Percentiles rank a stretch among this genome's conserved stretches.
phyloP scores from a whole-genome alignment of 2,797 vertebrate genomes.

The Lutjanus campechanus region DNA sequence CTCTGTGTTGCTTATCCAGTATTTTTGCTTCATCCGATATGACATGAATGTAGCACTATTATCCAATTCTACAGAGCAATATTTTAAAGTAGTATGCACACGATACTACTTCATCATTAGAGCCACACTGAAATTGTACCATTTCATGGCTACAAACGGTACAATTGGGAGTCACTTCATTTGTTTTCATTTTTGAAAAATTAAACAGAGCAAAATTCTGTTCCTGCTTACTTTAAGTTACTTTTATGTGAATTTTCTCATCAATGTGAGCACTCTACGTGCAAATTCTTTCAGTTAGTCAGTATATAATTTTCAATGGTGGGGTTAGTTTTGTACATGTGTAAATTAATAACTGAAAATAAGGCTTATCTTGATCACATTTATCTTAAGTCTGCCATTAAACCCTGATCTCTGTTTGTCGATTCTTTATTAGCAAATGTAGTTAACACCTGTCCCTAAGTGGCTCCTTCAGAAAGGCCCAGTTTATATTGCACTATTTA shows the following conservation, averaged over 20 bases:
- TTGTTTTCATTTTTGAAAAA: constrained; percentile 11
- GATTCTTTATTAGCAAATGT: constrained; percentile 34
- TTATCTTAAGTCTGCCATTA: constrained; percentile 19
- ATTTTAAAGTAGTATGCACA: not conserved
- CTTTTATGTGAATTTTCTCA: constrained; percentile 33
- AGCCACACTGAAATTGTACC: not conserved
- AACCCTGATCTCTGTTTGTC: constrained; percentile 16
- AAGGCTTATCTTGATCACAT: constrained; percentile 18
- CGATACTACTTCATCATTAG: not conserved
- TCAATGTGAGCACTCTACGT: not conserved
- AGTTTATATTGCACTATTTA: constrained; percentile 82
- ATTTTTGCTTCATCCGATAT: not conserved
- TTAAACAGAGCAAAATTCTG: constrained; percentile 8
- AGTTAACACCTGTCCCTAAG: constrained; percentile 36
- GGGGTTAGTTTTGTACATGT: constrained; percentile 40
- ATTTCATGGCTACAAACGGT: not conserved
- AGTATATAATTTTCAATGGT: not conserved
- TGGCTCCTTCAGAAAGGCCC: constrained; percentile 49
- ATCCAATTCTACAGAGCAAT: constrained; percentile 1
- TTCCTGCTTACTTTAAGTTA: constrained; percentile 43
- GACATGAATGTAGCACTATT: not conserved
- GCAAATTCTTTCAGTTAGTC: constrained; percentile 22
- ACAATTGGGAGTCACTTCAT: not conserved
- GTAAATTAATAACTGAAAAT: constrained; percentile 21
- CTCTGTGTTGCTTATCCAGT: not conserved